Percentiles rank a stretch among this genome's conserved stretches.
Evolutionary conservation across 2,113 vertebrate genomes (phyloP).

Genomic region (Anas platyrhynchos): DNA sequence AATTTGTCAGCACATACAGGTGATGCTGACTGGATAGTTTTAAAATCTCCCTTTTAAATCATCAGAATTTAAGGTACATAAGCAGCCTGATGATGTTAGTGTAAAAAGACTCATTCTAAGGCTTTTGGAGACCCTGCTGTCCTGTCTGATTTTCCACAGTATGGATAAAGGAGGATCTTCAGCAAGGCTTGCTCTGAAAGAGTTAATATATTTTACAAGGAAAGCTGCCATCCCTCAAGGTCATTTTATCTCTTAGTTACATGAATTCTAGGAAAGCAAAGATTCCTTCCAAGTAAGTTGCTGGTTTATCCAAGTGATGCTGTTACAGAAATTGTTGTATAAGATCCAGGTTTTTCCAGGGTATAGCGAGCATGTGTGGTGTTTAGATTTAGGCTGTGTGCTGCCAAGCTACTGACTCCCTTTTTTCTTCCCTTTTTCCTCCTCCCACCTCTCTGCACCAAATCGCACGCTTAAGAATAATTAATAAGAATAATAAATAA

Average conservation of each 20-base stretch:
- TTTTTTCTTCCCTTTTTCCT: slow-evolving; percentile 18
- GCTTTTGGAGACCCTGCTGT: background rate
- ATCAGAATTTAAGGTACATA: background rate
- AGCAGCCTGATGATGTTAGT: background rate
- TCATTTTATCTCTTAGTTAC: slow-evolving; percentile 68
- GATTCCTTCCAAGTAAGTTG: slow-evolving; percentile 69
- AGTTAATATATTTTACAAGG: slow-evolving; percentile 52
- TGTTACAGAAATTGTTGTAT: slow-evolving; percentile 71
- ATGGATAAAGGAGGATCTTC: background rate
- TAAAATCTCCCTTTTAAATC: background rate
- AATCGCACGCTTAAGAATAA: slow-evolving; percentile 58
- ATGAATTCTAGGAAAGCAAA: slow-evolving; percentile 76
- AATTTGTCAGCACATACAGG: background rate
- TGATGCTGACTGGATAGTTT: background rate
- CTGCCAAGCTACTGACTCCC: slow-evolving; percentile 75
- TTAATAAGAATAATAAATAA: slow-evolving; percentile 74
- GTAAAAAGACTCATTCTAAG: background rate
- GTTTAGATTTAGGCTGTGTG: slow-evolving; percentile 70
- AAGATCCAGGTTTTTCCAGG: slow-evolving; percentile 64
- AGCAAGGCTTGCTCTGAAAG: background rate
- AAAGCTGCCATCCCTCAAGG: slow-evolving; percentile 58
- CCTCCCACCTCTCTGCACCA: background rate
- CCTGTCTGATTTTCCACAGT: background rate
- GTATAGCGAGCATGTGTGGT: slow-evolving; percentile 52
- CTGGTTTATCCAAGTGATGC: slow-evolving; percentile 65